phyloP scores from a whole-genome alignment of 2,797 vertebrate genomes.

The Anisognathus igniventris region DNA sequence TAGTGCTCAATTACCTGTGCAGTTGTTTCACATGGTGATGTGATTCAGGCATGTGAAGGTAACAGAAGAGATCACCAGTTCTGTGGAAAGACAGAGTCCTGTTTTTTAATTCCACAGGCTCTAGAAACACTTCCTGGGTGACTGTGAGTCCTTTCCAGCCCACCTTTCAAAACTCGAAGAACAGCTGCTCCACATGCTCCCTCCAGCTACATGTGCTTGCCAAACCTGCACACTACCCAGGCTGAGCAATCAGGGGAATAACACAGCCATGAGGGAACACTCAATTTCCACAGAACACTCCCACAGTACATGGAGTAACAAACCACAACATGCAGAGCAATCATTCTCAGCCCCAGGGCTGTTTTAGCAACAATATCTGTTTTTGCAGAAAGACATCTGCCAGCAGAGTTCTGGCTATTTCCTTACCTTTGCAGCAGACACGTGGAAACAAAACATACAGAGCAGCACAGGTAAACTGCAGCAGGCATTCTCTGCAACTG shows the following conservation, averaged over 20 bases:
- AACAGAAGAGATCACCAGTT: background rate
- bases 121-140: background rate
- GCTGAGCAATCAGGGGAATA: background rate
- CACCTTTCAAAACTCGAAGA: background rate
- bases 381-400: background rate
- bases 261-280: background rate
- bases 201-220: background rate
- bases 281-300: background rate
- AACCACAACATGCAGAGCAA: background rate
- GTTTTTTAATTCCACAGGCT: background rate
- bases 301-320: background rate
- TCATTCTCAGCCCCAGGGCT: background rate
- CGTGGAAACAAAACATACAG: background rate
- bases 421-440: background rate
- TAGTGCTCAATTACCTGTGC: background rate
- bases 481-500: background rate
- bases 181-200: background rate
- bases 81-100: background rate
- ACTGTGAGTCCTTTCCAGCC: background rate
- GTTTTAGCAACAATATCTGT: background rate
- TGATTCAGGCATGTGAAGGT: background rate
- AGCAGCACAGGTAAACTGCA: background rate
- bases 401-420: background rate
- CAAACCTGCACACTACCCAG: background rate
- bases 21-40: background rate